Evolutionary conservation across 1,140 invertebrate genomes (phyloP).

Genomic region (Temnothorax curvispinosus): DNA sequence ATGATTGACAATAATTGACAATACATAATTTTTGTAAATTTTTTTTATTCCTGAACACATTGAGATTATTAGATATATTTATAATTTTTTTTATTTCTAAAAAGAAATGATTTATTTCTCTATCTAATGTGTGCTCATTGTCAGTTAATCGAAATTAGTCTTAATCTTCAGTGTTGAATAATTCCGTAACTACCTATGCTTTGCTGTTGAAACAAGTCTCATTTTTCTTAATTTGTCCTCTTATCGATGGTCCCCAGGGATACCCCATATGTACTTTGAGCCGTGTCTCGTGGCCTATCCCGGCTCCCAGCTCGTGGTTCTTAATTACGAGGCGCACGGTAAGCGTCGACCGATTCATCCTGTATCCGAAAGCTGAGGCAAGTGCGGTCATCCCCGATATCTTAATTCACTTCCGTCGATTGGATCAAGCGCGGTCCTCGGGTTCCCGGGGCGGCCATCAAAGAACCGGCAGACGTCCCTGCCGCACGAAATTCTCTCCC

Average conservation of each 20-base stretch:
- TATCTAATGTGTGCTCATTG: neutral
- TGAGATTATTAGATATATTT: neutral
- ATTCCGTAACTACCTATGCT: neutral
- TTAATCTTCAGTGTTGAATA: neutral
- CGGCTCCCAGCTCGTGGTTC: constrained; percentile 4
- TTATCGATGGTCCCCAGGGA: constrained; percentile 6
- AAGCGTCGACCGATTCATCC: constrained; percentile 54
- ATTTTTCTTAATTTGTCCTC: constrained; percentile 23
- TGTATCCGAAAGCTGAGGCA: constrained; percentile 54
- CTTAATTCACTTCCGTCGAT: constrained; percentile 64
- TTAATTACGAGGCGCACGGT: constrained; percentile 60
- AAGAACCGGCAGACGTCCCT: constrained; percentile 25
- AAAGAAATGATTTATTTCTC: neutral
- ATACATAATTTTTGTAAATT: neutral
- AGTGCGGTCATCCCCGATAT: constrained; percentile 50
- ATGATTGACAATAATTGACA: neutral
- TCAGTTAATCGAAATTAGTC: neutral
- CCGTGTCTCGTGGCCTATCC: constrained; percentile 36
- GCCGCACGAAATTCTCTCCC: constrained; percentile 14
- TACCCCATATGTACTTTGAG: constrained; percentile 15
- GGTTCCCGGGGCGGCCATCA: constrained; percentile 34
- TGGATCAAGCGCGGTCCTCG: constrained; percentile 56
- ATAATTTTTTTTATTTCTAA: neutral
- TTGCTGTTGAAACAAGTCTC: neutral
- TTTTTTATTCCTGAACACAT: neutral